Percentiles rank a stretch among this genome's conserved stretches.
These are phyloP conservation scores for Tapirus terrestris DNA, from an alignment of 2,113 vertebrate species.

Conservation along the genomic window DNA sequence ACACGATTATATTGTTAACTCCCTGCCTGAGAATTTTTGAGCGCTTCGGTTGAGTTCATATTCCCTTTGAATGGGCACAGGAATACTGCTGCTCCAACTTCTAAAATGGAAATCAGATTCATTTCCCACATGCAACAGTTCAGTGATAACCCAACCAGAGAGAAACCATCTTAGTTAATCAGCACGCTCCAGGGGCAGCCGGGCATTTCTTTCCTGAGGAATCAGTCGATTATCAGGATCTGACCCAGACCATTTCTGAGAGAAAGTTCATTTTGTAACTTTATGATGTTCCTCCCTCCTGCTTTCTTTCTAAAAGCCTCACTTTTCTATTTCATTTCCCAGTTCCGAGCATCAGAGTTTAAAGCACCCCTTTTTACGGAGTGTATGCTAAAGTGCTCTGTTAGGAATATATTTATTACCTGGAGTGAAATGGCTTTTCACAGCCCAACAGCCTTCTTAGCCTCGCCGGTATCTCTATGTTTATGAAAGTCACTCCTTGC, in stretches of 20 bases:
- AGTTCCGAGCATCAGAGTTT: background rate
- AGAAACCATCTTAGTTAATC: background rate
- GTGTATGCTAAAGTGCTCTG: conserved; percentile 45
- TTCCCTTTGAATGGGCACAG: background rate
- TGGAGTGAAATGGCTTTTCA: conserved; percentile 63
- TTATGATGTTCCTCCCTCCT: conserved; percentile 44
- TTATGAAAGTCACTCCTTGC: conserved; percentile 20
- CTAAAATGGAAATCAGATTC: conserved; percentile 33
- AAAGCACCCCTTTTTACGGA: conserved; percentile 60
- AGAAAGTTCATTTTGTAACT: conserved; percentile 63
- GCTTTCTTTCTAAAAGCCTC: conserved; percentile 14
- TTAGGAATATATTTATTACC: conserved; percentile 68
- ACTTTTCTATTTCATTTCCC: conserved; percentile 62
- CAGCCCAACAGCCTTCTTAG: background rate
- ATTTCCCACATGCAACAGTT: background rate
- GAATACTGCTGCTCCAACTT: background rate
- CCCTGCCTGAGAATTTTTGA: background rate
- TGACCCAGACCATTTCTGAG: background rate
- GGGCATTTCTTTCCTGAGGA: background rate
- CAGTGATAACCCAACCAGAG: background rate
- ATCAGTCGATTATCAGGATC: background rate
- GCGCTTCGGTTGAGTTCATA: background rate
- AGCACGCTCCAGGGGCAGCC: background rate
- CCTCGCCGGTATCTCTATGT: background rate
- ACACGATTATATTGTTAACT: background rate